Evolutionary conservation across 2,113 vertebrate species (phyloP).

Genomic region (Apodemus sylvaticus): DNA sequence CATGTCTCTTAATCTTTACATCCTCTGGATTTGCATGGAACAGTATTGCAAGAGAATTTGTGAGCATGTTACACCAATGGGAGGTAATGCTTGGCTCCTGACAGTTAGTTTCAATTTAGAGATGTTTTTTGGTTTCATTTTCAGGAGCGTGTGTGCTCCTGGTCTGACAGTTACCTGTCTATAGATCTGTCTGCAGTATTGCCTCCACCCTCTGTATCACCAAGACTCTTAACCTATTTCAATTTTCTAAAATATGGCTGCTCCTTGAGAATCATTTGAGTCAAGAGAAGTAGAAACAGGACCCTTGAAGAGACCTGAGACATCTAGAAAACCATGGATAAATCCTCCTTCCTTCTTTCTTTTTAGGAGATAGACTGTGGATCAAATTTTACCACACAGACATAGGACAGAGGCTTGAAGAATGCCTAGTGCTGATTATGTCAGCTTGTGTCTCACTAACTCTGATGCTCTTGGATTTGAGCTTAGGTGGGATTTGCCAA

Average conservation of each 20-base stretch:
- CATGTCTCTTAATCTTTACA: background rate
- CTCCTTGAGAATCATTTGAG: background rate
- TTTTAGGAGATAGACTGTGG: too few species aligned
- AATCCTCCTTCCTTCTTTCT: background rate
- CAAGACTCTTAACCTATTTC: fast-evolving
- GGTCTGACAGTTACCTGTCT: background rate
- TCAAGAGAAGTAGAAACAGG: too few species aligned
- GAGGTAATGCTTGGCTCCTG: background rate
- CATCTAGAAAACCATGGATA: background rate
- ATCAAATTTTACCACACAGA: background rate
- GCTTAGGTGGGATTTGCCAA: background rate
- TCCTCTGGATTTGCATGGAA: background rate
- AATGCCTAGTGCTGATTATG: background rate
- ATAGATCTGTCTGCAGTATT: too few species aligned
- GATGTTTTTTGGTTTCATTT: background rate
- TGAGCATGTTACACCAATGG: background rate
- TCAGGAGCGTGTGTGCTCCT: background rate
- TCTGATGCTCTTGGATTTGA: background rate
- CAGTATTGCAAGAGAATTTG: background rate
- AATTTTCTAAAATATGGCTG: background rate
- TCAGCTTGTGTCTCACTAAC: background rate
- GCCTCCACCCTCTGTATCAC: fast-evolving
- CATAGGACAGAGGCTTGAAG: too few species aligned
- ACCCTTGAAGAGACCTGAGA: background rate
- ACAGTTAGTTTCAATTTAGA: background rate